Base-by-base conservation (phyloP, 2,888 invertebrate genomes). In the Erebia aethiops region DNA sequence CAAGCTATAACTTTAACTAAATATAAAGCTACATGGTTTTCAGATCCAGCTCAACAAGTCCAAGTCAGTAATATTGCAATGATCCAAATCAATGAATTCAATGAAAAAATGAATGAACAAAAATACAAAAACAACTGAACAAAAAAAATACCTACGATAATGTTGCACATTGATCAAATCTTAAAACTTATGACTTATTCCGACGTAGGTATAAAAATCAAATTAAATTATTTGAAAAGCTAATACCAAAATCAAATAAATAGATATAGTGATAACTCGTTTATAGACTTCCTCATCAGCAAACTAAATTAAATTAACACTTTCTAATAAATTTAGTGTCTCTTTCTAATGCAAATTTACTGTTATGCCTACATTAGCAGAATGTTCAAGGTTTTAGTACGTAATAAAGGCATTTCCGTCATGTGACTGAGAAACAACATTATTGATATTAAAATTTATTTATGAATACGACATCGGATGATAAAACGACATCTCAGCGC, bases 401-500 rank as follows among this genome's bases (percentile, higher is more conserved):
- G 61, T 57, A 71, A 74, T 72, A 72, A 78, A 81, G 78, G 82
- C 79, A 78, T 82, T 81, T 82, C 82, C 79, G 76, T 76, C 76
- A 75, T 62, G 51, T 63, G 72, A 71, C 67, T 56, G 69, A 66
- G 57, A 61, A 54, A 64, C 75, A 66, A 71, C 72, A 68, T 74
- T 76, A 75, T 77, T 76, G 77, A 78, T 79, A 79, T 79, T 77
- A 77, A 78, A 83, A 84, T 83, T 77, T 87, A 89, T 89, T 89
- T 89, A 89, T 84, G 81, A 81, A 83, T 79, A 82, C 80, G 79
- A 75, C 82, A 82, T 79, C 82, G 78, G 84, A 87, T 86, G 90
- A 90, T 91, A 89, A 90, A 89, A 86, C 79, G 81, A 81, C 84
- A 82, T 85, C 84, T 87, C 83, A 83, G 80, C 82, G 79, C 78